Percentiles rank a stretch among this genome's conserved stretches.
Evolutionary conservation across 2,797 vertebrate species (phyloP).

Genomic region (Calcarius lapponicus): DNA sequence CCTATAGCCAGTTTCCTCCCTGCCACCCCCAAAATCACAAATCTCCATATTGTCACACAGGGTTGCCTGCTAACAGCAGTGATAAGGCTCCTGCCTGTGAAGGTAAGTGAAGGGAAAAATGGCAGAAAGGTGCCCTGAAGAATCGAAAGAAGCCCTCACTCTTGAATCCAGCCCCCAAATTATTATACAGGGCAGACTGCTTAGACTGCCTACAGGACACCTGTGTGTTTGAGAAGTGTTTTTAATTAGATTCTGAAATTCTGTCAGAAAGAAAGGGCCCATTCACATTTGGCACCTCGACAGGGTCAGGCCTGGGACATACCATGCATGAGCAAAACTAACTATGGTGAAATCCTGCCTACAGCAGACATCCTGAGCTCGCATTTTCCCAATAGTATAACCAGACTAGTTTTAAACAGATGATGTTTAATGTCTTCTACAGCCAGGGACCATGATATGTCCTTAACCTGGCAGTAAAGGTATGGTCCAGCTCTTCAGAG

Average conservation of each 20-base stretch:
- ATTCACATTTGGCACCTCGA: not conserved
- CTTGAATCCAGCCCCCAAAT: not conserved
- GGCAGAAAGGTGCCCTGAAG: not conserved
- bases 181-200: not conserved
- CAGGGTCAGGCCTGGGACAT: not conserved
- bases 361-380: not conserved
- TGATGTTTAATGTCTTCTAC: not conserved
- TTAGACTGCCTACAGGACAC: not conserved
- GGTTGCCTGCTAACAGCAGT: not conserved
- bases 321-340: not conserved
- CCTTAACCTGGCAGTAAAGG: not conserved
- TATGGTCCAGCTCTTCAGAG: not conserved
- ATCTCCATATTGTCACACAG: not conserved
- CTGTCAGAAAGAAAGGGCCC: not conserved
- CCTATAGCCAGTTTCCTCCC: not conserved
- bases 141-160: not conserved
- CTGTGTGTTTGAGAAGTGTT: not conserved
- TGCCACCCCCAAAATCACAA: not conserved
- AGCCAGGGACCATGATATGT: not conserved
- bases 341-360: not conserved
- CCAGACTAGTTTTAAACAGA: not conserved
- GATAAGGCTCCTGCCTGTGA: not conserved
- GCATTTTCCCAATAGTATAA: not conserved
- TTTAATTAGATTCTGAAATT: not conserved
- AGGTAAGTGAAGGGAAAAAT: not conserved